Evolutionary conservation across 2,888 invertebrate genomes (phyloP), one percentile per base, ranked within the genome.

Genomic region (Luperina testacea): DNA sequence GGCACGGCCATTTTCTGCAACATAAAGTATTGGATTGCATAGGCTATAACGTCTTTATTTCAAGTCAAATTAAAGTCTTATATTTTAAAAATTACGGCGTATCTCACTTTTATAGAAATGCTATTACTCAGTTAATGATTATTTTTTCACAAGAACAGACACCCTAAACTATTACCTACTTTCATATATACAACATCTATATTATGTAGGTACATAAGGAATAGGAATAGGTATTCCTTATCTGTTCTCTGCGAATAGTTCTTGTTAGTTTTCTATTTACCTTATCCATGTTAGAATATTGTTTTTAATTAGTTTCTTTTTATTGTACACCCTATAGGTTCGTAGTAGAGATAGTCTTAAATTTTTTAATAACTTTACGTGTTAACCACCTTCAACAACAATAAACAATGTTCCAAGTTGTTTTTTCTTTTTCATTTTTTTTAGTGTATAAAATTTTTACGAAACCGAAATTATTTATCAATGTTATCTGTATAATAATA

Each of bases 1-100:
- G 99, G 99, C 1, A 98, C 97, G 48, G 96, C 87, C 64, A 96
- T 91, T 80, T 92, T 93, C 95, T 95, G 85, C 2, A 91, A 90
- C 45, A 24, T 59, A 59, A 57, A 27, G 0, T 13, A n/a, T 71
- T 71, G 1, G 0, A 38, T 71, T n/a, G 1, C 3, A 1, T 17
- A 38, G 3, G 9, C 1, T 17, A n/a, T 9, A 17, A 17, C 7
- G 11, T 71, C 1, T 32, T 38, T 9, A 61, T 38, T 70, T 71
- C 11, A 38, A 38, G 17, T 4, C 6, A n/a, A 17, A 24, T 51
- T 2, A 9, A 9, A 32, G 32, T 17, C 17, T 32, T 24, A 0
- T 59, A 17, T 57, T 8, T 0, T 24, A 15, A 32, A 68, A 48
- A 3, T 0, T 2, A n/a, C 7, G 45, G 11, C 27, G 9, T 20